Conservation (phyloP, 2,888 invertebrate species). For the Amphipyra berbera region DNA sequence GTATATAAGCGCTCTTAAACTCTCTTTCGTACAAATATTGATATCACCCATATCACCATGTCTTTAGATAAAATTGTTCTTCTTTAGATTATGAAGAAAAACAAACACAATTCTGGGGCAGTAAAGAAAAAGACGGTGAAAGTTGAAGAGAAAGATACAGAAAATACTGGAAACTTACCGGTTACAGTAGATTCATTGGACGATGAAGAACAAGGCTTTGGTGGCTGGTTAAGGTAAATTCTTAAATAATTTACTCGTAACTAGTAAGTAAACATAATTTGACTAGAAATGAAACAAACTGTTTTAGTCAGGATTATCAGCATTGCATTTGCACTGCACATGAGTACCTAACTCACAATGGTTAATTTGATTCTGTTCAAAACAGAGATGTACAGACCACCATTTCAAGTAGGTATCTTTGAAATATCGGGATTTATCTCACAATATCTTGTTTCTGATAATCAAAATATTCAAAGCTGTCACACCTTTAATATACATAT, state of each 20-base stretch:
- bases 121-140: slow-evolving; percentile 67
- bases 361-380: no score
- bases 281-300: neutral
- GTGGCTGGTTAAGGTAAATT: slow-evolving; percentile 82
- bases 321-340: no score
- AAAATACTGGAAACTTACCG: slow-evolving; percentile 53
- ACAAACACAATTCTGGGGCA: slow-evolving; percentile 66
- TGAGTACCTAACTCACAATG: no score
- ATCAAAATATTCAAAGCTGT: slow-evolving; percentile 17
- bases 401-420: no score
- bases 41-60: no score
- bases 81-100: slow-evolving; percentile 82
- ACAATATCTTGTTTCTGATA: slow-evolving; percentile 1
- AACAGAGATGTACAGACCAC: no score
- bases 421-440: no score
- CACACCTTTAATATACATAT: slow-evolving; percentile 17
- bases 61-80: neutral
- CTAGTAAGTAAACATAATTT: neutral
- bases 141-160: slow-evolving; percentile 59
- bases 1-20: no score
- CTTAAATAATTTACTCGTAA: neutral
- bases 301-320: no score
- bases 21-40: no score
- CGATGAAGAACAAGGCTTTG: slow-evolving; percentile 84
- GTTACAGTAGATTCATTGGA: slow-evolving; percentile 71